Conservation (phyloP, 2,888 invertebrate genomes). For the Strigamia transsilvanica region DNA sequence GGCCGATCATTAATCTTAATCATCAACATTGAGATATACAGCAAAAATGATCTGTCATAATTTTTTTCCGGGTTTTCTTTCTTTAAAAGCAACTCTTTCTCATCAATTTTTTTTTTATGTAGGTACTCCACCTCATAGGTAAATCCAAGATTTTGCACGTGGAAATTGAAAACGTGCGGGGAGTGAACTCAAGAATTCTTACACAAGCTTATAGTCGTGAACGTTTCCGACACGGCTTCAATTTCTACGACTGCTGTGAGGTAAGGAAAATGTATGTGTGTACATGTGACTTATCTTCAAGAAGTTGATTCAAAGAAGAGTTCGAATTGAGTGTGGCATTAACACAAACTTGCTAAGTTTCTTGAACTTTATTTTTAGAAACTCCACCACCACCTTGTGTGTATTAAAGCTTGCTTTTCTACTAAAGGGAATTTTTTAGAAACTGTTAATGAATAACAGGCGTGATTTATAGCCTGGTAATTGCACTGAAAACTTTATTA, state of each 20-base stretch:
- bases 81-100: not conserved
- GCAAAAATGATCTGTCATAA: conserved; percentile 10
- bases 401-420: too few species aligned
- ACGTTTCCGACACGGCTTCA: conserved; percentile 38
- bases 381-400: too few species aligned
- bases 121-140: not conserved
- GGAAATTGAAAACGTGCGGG: conserved; percentile 48
- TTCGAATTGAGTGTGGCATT: not conserved
- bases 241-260: conserved; percentile 13
- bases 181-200: conserved; percentile 34
- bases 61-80: not conserved
- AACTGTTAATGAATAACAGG: too few species aligned
- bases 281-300: conserved; percentile 6
- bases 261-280: not conserved
- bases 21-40: not conserved
- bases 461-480: too few species aligned
- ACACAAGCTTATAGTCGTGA: not conserved
- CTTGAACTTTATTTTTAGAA: too few species aligned
- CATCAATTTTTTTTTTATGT: conserved; percentile 10
- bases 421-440: too few species aligned
- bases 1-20: conserved; percentile 39
- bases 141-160: conserved; percentile 36
- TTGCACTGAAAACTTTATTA: too few species aligned
- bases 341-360: not conserved
- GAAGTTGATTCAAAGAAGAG: not conserved